A percentile compares a stretch with the other conserved stretches of the same genome.
phyloP scores from a whole-genome alignment of 2,113 vertebrate species.

The Onychostoma macrolepis region DNA sequence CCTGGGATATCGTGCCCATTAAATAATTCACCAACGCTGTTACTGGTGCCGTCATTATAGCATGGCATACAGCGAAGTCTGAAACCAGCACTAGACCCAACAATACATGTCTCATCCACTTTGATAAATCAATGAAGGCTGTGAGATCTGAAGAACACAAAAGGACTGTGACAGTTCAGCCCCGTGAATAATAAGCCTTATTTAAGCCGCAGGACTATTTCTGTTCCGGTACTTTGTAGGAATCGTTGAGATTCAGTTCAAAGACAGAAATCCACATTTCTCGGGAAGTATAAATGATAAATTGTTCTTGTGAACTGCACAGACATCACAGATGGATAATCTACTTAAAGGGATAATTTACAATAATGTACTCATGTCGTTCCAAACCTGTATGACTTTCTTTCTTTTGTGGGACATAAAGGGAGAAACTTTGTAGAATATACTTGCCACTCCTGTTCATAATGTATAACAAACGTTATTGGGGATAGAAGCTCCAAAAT shows the following conservation, averaged over 20 bases:
- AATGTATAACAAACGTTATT: background rate
- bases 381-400: background rate
- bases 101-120: slow-evolving; percentile 19
- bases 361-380: background rate
- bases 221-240: background rate
- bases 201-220: slow-evolving; percentile 16
- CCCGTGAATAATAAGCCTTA: slow-evolving; percentile 5
- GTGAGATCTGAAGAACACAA: slow-evolving; percentile 16
- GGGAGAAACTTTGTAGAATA: background rate
- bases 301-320: slow-evolving; percentile 2
- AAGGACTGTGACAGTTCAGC: slow-evolving; percentile 5
- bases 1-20: slow-evolving; percentile 47
- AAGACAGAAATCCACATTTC: background rate
- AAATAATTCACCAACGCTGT: slow-evolving; percentile 56
- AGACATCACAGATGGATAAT: background rate
- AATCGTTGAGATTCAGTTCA: background rate
- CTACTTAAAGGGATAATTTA: background rate
- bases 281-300: background rate
- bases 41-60: slow-evolving; percentile 42
- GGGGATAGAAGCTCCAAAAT: background rate
- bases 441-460: background rate
- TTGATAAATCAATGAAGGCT: slow-evolving; percentile 39
- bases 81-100: slow-evolving; percentile 20
- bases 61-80: slow-evolving; percentile 24
- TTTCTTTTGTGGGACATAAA: background rate